A percentile compares a stretch with the other conserved stretches of the same genome.
Evolutionary conservation across 2,797 vertebrate genomes (phyloP).

Genomic region (Platalea minor): DNA sequence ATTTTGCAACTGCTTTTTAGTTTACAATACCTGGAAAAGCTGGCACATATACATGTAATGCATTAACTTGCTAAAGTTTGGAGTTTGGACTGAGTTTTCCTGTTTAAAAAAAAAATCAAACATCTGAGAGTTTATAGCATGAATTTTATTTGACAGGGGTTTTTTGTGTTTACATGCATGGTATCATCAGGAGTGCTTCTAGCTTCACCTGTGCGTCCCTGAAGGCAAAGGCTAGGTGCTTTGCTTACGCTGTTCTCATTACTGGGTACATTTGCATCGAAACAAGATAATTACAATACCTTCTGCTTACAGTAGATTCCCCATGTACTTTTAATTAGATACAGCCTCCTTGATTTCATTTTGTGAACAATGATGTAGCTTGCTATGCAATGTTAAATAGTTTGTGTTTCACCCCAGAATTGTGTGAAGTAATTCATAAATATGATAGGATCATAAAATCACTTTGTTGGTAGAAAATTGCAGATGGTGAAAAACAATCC

Average conservation of each 20-base stretch:
- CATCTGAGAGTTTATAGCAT: not conserved
- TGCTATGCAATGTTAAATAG: not conserved
- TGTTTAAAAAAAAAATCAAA: not conserved
- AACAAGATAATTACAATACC: slow-evolving; percentile 27
- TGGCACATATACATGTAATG: rapidly evolving
- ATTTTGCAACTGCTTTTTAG: not conserved
- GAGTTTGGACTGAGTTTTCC: not conserved
- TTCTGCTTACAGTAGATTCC: slow-evolving; percentile 32
- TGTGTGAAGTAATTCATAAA: not conserved
- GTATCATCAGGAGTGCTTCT: not conserved
- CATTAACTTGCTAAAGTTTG: not conserved
- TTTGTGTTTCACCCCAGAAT: slow-evolving; percentile 28
- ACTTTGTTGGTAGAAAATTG: not conserved
- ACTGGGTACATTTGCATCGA: not conserved
- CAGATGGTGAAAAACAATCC: not conserved
- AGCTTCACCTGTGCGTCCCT: not conserved
- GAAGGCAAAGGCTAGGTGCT: not conserved
- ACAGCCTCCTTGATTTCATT: not conserved
- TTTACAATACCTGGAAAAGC: not conserved
- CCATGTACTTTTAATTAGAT: not conserved
- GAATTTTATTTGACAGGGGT: not conserved
- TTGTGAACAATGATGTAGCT: not conserved
- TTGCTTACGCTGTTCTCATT: not conserved
- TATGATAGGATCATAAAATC: not conserved
- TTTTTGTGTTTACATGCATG: not conserved